Conservation (phyloP, 2,888 invertebrate species). For the Himalopsyche anomala region DNA sequence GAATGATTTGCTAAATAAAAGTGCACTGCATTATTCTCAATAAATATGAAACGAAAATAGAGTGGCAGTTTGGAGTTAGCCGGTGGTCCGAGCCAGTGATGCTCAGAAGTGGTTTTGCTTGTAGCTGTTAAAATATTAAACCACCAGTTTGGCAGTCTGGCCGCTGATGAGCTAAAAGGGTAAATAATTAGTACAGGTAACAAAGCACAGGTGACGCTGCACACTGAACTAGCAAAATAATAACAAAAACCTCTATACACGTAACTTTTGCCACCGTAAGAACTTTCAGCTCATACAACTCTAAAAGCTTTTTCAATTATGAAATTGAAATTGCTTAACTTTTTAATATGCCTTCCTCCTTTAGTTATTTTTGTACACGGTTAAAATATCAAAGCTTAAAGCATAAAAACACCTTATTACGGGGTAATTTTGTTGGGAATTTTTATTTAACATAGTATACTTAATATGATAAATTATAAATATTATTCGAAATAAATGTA, state of each 20-base stretch:
- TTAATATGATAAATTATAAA: too few species aligned
- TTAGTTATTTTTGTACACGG: too few species aligned
- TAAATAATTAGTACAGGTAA: slow-evolving; percentile 41
- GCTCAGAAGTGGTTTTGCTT: slow-evolving; percentile 39
- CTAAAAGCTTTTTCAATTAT: slow-evolving; percentile 36
- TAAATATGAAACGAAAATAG: slow-evolving; percentile 36
- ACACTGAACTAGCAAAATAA: slow-evolving; percentile 32
- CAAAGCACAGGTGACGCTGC: slow-evolving; percentile 22
- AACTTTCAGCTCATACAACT: slow-evolving; percentile 12
- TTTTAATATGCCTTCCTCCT: not conserved
- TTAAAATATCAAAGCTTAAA: too few species aligned
- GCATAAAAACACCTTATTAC: too few species aligned
- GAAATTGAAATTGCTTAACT: not conserved
- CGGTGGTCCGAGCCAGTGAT: slow-evolving; percentile 28
- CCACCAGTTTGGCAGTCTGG: slow-evolving; percentile 39
- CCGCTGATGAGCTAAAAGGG: slow-evolving; percentile 42
- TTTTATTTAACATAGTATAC: too few species aligned
- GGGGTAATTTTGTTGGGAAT: too few species aligned
- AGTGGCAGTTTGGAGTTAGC: not conserved
- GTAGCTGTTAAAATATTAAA: slow-evolving; percentile 45
- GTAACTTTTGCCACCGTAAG: slow-evolving; percentile 1
- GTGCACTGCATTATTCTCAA: not conserved
- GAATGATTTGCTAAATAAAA: too few species aligned
- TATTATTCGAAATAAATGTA: too few species aligned
- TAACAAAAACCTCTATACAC: slow-evolving; percentile 22